A percentile compares a stretch with the other conserved stretches of the same genome.
Conservation (phyloP, 1,140 invertebrate genomes). For the Gonatopus flavifemur region DNA sequence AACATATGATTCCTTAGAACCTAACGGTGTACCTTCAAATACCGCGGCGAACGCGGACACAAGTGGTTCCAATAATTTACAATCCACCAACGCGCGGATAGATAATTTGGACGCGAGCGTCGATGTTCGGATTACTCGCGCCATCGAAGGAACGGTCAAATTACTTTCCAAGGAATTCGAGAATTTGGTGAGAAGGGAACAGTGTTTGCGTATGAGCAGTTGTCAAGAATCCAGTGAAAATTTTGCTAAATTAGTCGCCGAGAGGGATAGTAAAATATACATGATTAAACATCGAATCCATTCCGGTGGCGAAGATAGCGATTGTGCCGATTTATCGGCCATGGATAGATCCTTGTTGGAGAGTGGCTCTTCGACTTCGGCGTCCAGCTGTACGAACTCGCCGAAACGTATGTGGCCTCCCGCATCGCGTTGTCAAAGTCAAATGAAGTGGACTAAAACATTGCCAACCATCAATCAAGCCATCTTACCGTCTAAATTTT, state of each 20-base stretch:
- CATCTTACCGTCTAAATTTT: slow-evolving; percentile 48
- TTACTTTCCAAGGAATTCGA: slow-evolving; percentile 52
- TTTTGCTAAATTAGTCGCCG: slow-evolving; percentile 46
- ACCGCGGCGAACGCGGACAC: slow-evolving; percentile 4
- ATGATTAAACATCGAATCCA: slow-evolving; percentile 28
- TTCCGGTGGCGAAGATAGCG: slow-evolving; percentile 51
- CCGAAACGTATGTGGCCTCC: slow-evolving; percentile 65
- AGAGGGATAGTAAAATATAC: slow-evolving; percentile 32
- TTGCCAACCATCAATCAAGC: slow-evolving; percentile 49
- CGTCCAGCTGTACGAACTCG: slow-evolving; percentile 67
- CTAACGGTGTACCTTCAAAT: slow-evolving; percentile 12
- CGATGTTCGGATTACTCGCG: slow-evolving; percentile 44
- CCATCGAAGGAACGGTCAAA: slow-evolving; percentile 53
- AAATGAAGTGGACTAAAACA: slow-evolving; percentile 52
- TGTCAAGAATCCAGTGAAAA: slow-evolving; percentile 37
- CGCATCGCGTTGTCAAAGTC: slow-evolving; percentile 49
- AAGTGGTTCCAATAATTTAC: background rate
- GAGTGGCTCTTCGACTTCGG: slow-evolving; percentile 67
- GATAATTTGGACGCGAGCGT: slow-evolving; percentile 31
- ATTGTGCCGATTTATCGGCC: slow-evolving; percentile 42
- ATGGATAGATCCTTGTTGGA: slow-evolving; percentile 61
- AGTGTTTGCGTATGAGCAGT: slow-evolving; percentile 25
- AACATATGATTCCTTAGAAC: slow-evolving; percentile 45
- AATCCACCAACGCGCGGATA: slow-evolving; percentile 12
- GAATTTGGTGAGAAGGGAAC: slow-evolving; percentile 44